Conservation (phyloP, 2,888 invertebrate species). For the Hermaeophaga mercurialis region DNA sequence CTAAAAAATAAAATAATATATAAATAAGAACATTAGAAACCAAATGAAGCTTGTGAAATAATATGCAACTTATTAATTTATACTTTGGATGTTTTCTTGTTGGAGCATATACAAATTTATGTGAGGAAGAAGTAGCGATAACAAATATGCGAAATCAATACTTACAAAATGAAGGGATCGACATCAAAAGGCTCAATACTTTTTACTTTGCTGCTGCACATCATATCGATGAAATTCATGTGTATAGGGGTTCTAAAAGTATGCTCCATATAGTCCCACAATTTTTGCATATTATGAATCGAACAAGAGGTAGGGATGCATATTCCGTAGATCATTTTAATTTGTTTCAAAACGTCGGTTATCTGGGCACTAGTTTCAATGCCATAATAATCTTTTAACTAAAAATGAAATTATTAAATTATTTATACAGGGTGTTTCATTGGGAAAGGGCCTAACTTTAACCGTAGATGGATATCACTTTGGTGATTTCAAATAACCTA, state of each 20-base stretch:
- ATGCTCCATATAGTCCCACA: slow-evolving; percentile 41
- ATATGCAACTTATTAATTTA: no score
- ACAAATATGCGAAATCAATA: slow-evolving; percentile 2
- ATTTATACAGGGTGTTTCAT: not conserved
- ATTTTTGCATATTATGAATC: slow-evolving; percentile 36
- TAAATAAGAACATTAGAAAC: not conserved
- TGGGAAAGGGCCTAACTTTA: no score
- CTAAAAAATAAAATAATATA: slow-evolving; percentile 23
- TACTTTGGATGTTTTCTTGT: no score
- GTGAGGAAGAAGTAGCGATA: no score
- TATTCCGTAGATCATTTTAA: slow-evolving; percentile 36
- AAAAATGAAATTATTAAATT: slow-evolving; percentile 13
- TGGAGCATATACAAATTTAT: no score
- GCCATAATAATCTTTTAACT: slow-evolving; percentile 25
- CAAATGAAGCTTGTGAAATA: no score
- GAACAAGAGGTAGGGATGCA: slow-evolving; percentile 42
- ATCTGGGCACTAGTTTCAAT: slow-evolving; percentile 23
- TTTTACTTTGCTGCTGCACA: slow-evolving; percentile 39
- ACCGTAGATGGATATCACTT: no score
- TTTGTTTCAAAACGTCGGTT: slow-evolving; percentile 11
- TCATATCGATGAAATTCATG: slow-evolving; percentile 29
- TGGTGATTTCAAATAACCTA: no score
- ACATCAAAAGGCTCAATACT: slow-evolving; percentile 28
- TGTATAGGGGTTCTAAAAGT: slow-evolving; percentile 38
- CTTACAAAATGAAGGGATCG: slow-evolving; percentile 32